Conservation (phyloP, 2,888 invertebrate genomes). For the Stenodema calcarata region DNA sequence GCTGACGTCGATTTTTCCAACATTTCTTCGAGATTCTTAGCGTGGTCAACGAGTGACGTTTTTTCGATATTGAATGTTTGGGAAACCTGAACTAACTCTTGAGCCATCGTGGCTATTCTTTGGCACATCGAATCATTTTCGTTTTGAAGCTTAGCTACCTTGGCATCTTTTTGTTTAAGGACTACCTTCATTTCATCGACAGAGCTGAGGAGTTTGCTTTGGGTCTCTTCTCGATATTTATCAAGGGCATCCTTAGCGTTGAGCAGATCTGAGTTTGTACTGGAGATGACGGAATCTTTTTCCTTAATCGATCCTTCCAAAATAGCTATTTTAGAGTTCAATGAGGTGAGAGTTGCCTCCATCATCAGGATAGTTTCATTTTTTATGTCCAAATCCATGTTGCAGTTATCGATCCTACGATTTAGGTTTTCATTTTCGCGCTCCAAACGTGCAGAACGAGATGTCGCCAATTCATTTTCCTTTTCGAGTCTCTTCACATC, state of each 20-base stretch:
- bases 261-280: not conserved
- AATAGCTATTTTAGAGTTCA: not conserved
- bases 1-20: not conserved
- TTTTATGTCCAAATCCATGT: slow-evolving; percentile 37
- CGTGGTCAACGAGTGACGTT: slow-evolving; percentile 8
- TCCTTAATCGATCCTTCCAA: not conserved
- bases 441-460: not conserved
- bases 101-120: not conserved
- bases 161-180: not conserved
- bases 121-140: not conserved
- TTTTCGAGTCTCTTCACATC: not conserved
- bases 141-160: not conserved
- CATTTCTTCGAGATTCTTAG: slow-evolving; percentile 7
- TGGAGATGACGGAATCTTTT: not conserved
- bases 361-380: slow-evolving; percentile 30
- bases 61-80: slow-evolving; percentile 14
- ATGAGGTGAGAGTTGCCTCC: not conserved
- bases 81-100: slow-evolving; percentile 12
- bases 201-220: not conserved
- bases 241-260: not conserved
- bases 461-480: not conserved
- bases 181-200: not conserved
- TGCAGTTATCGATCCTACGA: not conserved
- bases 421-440: not conserved
- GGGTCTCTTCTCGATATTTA: not conserved